phyloP scores from a whole-genome alignment of 53 echinoderm and acorn worm genomes.

The Apostichopus leukothele region DNA sequence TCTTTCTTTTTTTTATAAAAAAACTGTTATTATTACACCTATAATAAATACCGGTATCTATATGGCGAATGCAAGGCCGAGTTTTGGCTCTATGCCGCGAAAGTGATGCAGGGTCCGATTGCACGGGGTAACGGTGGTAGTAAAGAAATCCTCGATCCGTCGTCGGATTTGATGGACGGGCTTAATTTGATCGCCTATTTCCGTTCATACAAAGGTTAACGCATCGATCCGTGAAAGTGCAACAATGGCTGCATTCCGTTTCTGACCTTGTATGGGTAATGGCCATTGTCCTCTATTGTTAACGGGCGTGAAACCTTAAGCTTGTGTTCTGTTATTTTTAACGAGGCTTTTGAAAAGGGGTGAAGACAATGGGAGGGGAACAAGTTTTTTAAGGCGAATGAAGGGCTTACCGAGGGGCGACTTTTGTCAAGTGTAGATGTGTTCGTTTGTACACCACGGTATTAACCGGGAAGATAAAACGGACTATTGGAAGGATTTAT shows the following conservation, averaged over 20 bases:
- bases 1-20: too few relatives aligned
- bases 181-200: slow-evolving; percentile 38
- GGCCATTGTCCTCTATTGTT: slow-evolving; percentile 29
- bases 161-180: slow-evolving; percentile 36
- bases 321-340: slow-evolving; percentile 45
- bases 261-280: slow-evolving; percentile 39
- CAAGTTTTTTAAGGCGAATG: background rate
- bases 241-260: slow-evolving; percentile 18
- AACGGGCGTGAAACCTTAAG: slow-evolving; percentile 44
- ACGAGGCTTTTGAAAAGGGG: slow-evolving; percentile 11
- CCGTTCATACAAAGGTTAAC: slow-evolving; percentile 37
- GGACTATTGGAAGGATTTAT: too few relatives aligned
- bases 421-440: too few relatives aligned
- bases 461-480: background rate
- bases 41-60: too few relatives aligned
- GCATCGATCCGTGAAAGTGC: slow-evolving; percentile 39
- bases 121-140: background rate
- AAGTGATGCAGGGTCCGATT: too few relatives aligned
- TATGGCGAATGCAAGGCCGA: too few relatives aligned
- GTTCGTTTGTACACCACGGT: background rate
- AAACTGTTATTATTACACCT: too few relatives aligned
- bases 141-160: background rate
- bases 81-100: too few relatives aligned
- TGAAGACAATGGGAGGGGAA: slow-evolving; percentile 33
- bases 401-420: too few relatives aligned